Evolutionary conservation across 1,140 invertebrate species (phyloP).

Genomic region (Drosophila rhopaloa): DNA sequence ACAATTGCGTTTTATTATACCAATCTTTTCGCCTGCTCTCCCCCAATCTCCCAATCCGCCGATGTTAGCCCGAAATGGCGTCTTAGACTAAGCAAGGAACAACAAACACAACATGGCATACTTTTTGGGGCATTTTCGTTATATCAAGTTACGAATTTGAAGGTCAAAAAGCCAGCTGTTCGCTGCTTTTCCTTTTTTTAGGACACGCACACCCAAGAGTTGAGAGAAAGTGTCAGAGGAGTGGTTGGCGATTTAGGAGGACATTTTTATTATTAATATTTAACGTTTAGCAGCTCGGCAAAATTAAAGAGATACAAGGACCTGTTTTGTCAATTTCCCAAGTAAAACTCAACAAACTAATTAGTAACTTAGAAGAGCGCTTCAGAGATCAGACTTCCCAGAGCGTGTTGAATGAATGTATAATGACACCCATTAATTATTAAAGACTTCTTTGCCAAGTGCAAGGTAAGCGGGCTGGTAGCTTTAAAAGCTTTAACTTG

Average conservation of each 20-base stretch:
- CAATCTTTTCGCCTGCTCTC: neutral
- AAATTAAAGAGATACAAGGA: too few relatives aligned
- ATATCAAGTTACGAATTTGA: slow-evolving; percentile 75
- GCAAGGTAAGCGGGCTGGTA: too few relatives aligned
- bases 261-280: slow-evolving; percentile 35
- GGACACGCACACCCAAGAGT: slow-evolving; percentile 19
- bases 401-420: slow-evolving; percentile 17
- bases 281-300: slow-evolving; percentile 17
- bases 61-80: slow-evolving; percentile 32
- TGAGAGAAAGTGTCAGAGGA: neutral
- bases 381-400: neutral
- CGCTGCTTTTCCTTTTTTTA: slow-evolving; percentile 15
- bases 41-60: neutral
- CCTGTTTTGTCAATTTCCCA: neutral
- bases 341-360: slow-evolving; percentile 5
- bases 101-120: slow-evolving; percentile 15
- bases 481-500: too few relatives aligned
- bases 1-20: slow-evolving; percentile 57
- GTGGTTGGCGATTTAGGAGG: neutral
- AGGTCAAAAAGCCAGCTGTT: slow-evolving; percentile 70
- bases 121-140: slow-evolving; percentile 36
- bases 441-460: slow-evolving; percentile 14
- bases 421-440: slow-evolving; percentile 14
- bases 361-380: neutral
- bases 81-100: slow-evolving; percentile 33